phyloP scores from a whole-genome alignment of 2,797 vertebrate species.

The Ispidina picta region DNA sequence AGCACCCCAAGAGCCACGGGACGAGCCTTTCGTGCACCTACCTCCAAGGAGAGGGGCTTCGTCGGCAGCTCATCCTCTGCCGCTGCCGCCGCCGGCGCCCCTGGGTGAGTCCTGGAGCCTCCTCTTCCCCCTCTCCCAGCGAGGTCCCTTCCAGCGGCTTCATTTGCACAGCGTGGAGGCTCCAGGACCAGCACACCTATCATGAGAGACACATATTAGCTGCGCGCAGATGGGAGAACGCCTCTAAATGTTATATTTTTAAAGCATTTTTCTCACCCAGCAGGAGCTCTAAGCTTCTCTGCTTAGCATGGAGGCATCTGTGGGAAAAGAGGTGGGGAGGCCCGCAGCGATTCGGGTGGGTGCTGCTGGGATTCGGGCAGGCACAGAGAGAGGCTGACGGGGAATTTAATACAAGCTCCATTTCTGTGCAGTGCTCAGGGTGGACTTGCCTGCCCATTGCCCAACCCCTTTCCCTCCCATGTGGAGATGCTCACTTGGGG shows the following conservation, averaged over 20 bases:
- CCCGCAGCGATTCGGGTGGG: background rate
- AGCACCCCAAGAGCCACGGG: rapidly evolving
- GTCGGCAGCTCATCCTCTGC: background rate
- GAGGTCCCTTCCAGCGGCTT: background rate
- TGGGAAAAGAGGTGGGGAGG: conserved; percentile 36
- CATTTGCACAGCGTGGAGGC: background rate
- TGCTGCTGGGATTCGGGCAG: background rate
- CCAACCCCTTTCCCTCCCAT: background rate
- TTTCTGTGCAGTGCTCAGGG: background rate
- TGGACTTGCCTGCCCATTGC: background rate
- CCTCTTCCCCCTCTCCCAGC: background rate
- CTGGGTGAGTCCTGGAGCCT: background rate
- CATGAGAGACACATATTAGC: background rate
- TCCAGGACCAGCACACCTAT: conserved; percentile 31
- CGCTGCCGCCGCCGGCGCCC: background rate
- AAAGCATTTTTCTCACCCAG: conserved; percentile 61
- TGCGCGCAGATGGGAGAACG: conserved; percentile 35
- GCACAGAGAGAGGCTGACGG: rapidly evolving
- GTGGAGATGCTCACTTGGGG: background rate
- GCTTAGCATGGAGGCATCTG: conserved; percentile 10
- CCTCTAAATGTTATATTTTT: conserved; percentile 58
- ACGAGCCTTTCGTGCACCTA: rapidly evolving
- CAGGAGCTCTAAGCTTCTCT: conserved; percentile 36
- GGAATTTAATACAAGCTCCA: background rate
- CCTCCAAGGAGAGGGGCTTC: background rate